Base-by-base conservation (phyloP, 2,797 vertebrate genomes). In the Myotis myotis region DNA sequence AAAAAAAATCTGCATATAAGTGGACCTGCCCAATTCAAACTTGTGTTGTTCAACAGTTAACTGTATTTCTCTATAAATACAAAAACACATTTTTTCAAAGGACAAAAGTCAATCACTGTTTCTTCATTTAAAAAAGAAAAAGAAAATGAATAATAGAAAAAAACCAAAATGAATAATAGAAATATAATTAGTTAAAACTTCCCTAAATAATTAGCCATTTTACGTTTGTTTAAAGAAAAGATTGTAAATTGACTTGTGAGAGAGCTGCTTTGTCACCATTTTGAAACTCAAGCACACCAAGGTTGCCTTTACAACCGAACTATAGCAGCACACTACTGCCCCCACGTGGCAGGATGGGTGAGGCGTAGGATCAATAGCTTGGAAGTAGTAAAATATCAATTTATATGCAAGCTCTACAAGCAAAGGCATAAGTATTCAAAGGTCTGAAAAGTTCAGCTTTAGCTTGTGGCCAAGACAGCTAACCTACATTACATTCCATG, bases 301-400 rank as follows among this genome's bases (percentile, higher is more conserved):
- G 6, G n/a, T 15, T 66, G 28, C 15, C n/a, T 90, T 85, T 64
- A 20, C n/a, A 91, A 64, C 70, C 49, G 38, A 82, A 60, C 3
- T 10, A 16, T 57, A 33, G 72, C 47, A 89, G 81, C 93, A 68
- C 89, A 57, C 53, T 75, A 96, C 79, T 41, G 8, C 96, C 97
- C 95, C 51, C 97, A 95, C n/a, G 89, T 96, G 97, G 95, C 81
- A 71, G 28, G 17, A 10, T 25, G 8, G 49, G 25, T 51, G 23
- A 91, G n/a, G 33, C 16, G 19, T 72, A 60, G 25, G 55, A 41
- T 62, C 47, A 57, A 36, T 47, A 74, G 30, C 19, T 60, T 72
- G 57, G 47, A 93, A 74, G 41, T 71, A 74, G 41, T 71, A n/a
- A 88, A 92, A 28, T 12, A 3, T 47, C 60, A 38, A 55, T 62